Evolutionary conservation across 2,113 vertebrate species (phyloP), one percentile per base, ranked within the genome.

Genomic region (Myotis lucifugus): DNA sequence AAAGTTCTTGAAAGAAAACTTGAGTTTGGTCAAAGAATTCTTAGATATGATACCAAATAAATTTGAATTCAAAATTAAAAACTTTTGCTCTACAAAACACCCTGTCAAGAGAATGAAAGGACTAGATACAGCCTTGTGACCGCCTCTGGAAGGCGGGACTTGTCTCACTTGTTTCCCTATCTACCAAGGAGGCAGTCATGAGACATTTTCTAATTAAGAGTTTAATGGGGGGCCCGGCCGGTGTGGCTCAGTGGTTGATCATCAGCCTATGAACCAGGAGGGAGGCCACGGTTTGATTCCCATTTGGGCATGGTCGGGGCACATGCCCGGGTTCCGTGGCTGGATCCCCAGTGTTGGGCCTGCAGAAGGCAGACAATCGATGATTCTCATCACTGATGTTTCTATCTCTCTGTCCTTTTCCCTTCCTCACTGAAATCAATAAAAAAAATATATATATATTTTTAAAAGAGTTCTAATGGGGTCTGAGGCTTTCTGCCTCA

Each of bases 51-150:
- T 59, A 66, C 59, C 59, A 93, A 91, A 48, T 72, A 42, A 52
- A 67, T n/a, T n/a, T 54, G 4, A 88, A 85, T 85, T 81, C 25
- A 90, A 90, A 79, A 85, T 79, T 61, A 27, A 64, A 93, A 94
- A 48, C 18, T 25, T 56, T 27, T 48, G 5, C 64, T 88, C 27
- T 88, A 27, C 7, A 4, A 93, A 81, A 78, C 27, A 67, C 76
- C 32, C 40, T 40, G 7, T 50, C 40, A 88, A 37, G 50, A 78
- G 40, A 90, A 37, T 64, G 19, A 76, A 70, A 64, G 3, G 14
- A 52, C 18, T 48, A 17, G 72, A 46, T 74, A 27, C 15, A 25
- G 34, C 27, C 70, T 27, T 34, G 61, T 73, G 37, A 48, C 3
- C 29, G 21, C 34, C 25, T 29, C n/a, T 5, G 12, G 79, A 46